Evolutionary conservation across 2,888 invertebrate species (phyloP), one percentile per base, ranked within the genome.

Genomic region (Xanthorhoe spadicearia): DNA sequence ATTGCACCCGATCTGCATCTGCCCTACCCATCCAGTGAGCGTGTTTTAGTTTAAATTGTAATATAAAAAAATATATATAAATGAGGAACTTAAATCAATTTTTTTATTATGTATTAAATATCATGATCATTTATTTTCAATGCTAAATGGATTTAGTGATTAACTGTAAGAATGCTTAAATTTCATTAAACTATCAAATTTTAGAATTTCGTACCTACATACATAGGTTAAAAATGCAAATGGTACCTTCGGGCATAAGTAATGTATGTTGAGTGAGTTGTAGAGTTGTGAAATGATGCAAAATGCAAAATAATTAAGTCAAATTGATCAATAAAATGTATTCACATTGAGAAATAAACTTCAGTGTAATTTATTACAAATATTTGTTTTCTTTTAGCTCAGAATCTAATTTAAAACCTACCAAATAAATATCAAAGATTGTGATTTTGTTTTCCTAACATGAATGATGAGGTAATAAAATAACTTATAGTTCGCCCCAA

Each of bases 311-410:
- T 79, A 77, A 64, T 64, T 86, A 83, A 87, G 83, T 83, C 83
- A 85, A 83, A 84, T 86, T 83, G 86, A 85, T 88, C 88, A 84
- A 89, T 91, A 89, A n/a, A n/a, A 72, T 92, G 90, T 93, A 92
- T 90, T 92, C 92, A 87, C 84, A 84, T 89, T 89, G 88, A 89
- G 85, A 90, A 90, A 92, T 91, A 93, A 93, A 93, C 88, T 92
- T 92, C 92, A 92, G 90, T 93, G 93, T 93, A 92, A 93, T 93
- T 93, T 93, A 93, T 92, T 91, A 91, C 81, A 80, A 78, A 78
- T 61, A 58, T 19, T 77, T 77, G 77, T 83, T 83, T 85, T 77
- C 72, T 77, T 79, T 76, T 7, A 6, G 3, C 38, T 43, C 38
- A 43, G 10, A 43, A 43, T 43, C 2, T 2, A 43, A 43, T 43